Base-by-base conservation (phyloP, 2,888 invertebrate genomes). In the Amphipoea lucens region DNA sequence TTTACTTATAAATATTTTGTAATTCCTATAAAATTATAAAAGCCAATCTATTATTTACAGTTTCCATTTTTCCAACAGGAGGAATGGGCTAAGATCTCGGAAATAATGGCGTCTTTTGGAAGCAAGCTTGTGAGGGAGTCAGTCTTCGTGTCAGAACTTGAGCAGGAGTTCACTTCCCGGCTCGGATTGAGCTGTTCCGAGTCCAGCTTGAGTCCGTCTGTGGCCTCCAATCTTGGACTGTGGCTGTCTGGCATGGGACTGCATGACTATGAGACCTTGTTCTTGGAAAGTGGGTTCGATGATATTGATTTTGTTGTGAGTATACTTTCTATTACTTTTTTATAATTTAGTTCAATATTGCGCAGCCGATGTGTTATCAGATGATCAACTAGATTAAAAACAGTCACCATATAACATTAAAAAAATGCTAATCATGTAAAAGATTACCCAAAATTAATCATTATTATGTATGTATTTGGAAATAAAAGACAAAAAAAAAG, bases 81-180 rank as follows among this genome's bases (percentile, higher is more conserved):
- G 96, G 99, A 99, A 96, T 99, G 99, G 99, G 99, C 99, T 45
- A 99, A 99, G 96, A 99, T 99, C 91, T 98, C 99, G 71, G 99
- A 99, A 96, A 99, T 99, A 91, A 98, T 99, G 98, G 99, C 99
- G 67, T 98, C 99, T 2, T 99, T 99, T 92, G 99, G 99, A 82
- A 98, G 98, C 87, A 98, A 98, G 78, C 97, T 98, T 60, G 98
- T 98, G 23, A 95, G 98, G 40, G 98, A 98, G 92, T 98, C 98
- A 0, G 98, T 98, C 36, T 98, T 98, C 94, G 98, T 98, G 70
- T 98, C 98, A 7, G 98, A 98, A 91, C 95, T 98, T 83, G 98
- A 98, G 92, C 98, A 98, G 91, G 98, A 98, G 95, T 98, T 98
- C 93, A 98, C 98, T 84, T 97, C 97, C 20, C 96, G 98, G 84